A percentile compares a stretch with the other conserved stretches of the same genome.
phyloP scores from a whole-genome alignment of 2,797 vertebrate genomes.

The Siniperca undulata region DNA sequence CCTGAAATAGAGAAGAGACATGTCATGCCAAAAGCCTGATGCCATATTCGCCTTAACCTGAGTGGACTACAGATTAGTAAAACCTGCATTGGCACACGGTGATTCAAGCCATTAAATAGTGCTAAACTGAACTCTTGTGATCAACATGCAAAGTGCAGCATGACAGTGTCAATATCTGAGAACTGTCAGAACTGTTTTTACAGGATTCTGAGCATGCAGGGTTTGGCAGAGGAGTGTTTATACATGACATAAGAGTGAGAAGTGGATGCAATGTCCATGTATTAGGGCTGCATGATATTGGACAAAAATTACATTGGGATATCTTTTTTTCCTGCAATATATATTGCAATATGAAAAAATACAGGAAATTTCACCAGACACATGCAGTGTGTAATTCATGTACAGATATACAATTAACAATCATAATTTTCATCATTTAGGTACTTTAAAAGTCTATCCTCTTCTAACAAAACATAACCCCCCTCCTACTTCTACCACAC shows the following conservation, averaged over 20 bases:
- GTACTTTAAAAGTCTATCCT: no score
- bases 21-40: slow-evolving; percentile 33
- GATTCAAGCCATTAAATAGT: not conserved
- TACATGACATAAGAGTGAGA: slow-evolving; percentile 33
- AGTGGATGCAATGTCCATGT: slow-evolving; percentile 34
- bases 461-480: no score
- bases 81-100: not conserved
- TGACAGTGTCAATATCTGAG: not conserved
- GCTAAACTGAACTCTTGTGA: not conserved
- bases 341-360: no score
- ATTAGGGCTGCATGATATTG: not conserved
- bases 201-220: not conserved
- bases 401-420: no score
- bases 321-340: no score
- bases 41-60: not conserved
- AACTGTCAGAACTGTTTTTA: not conserved
- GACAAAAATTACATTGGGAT: no score
- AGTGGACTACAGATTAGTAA: not conserved
- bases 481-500: no score
- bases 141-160: not conserved
- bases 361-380: no score
- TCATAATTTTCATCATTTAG: no score
- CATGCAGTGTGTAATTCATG: no score
- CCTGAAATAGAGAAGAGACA: slow-evolving; percentile 85
- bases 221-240: slow-evolving; percentile 15